These are phyloP conservation scores for Caenorhabditis imperialis DNA, from an alignment of 2,888 invertebrate species.

Conservation along the genomic window DNA sequence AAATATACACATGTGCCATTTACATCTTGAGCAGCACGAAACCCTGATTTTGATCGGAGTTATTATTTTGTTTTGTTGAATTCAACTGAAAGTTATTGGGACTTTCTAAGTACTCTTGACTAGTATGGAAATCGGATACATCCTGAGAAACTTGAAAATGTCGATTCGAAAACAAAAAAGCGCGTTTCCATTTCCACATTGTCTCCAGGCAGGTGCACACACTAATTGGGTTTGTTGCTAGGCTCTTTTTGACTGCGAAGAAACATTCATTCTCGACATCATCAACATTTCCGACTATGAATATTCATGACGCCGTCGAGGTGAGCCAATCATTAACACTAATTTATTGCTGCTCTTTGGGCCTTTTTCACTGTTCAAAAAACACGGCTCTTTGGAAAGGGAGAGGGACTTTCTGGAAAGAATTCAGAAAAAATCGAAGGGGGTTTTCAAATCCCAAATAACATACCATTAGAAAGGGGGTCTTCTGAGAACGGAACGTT, in stretches of 20 bases:
- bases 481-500: background rate
- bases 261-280: constrained; percentile 9
- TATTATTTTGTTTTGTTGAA: no score
- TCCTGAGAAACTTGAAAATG: no score
- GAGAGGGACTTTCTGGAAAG: no score
- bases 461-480: no score
- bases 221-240: constrained; percentile 44
- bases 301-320: constrained; percentile 42
- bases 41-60: constrained; percentile 4
- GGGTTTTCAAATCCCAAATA: background rate
- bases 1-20: background rate
- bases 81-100: no score
- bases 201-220: no score
- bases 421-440: background rate
- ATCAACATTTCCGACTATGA: constrained; percentile 20
- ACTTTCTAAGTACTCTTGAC: no score
- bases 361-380: no score
- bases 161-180: no score
- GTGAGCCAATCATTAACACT: constrained; percentile 13
- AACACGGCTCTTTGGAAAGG: no score
- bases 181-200: background rate
- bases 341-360: constrained; percentile 15
- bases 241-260: constrained; percentile 17
- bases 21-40: background rate
- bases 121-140: constrained; percentile 46